These are phyloP conservation scores for Sogatella furcifera DNA, from an alignment of 1,140 invertebrate species.

Conservation along the genomic window DNA sequence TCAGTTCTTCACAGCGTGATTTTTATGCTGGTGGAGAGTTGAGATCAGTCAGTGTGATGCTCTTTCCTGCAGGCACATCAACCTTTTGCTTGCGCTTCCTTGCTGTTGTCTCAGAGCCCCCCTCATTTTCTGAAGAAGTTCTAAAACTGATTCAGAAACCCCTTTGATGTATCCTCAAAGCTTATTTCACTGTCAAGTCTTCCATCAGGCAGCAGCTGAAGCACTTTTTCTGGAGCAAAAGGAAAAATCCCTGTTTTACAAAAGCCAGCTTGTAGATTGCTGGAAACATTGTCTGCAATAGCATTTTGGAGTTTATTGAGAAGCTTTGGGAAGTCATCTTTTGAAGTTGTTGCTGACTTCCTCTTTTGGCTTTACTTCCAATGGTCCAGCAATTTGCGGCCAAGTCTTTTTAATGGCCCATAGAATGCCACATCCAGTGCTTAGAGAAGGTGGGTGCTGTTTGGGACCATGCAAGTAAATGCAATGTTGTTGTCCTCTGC, in stretches of 20 bases:
- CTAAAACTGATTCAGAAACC: too few species aligned
- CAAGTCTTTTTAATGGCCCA: conserved; percentile 29
- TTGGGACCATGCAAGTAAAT: conserved; percentile 29
- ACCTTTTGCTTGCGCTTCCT: conserved; percentile 5
- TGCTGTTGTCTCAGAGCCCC: neutral
- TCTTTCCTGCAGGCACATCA: conserved; percentile 8
- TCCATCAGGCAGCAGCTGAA: too few species aligned
- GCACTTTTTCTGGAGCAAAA: too few species aligned
- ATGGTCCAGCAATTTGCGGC: conserved; percentile 28
- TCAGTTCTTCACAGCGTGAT: too few species aligned
- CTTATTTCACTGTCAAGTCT: too few species aligned
- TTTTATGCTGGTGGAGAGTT: too few species aligned
- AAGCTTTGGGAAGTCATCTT: conserved; percentile 8
- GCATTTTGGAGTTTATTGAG: conserved; percentile 3
- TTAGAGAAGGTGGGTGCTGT: neutral
- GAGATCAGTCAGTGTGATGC: neutral
- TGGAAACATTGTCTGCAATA: conserved; percentile 3
- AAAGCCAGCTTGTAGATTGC: conserved; percentile 16
- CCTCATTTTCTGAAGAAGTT: too few species aligned
- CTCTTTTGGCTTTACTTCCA: conserved; percentile 28
- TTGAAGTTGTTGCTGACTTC: conserved; percentile 8
- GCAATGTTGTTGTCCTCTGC: conserved; percentile 29
- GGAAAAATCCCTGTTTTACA: conserved; percentile 17
- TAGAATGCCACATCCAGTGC: conserved; percentile 16
- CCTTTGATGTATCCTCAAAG: too few species aligned